Conservation (phyloP, 2,113 vertebrate species). For the Podiceps cristatus region DNA sequence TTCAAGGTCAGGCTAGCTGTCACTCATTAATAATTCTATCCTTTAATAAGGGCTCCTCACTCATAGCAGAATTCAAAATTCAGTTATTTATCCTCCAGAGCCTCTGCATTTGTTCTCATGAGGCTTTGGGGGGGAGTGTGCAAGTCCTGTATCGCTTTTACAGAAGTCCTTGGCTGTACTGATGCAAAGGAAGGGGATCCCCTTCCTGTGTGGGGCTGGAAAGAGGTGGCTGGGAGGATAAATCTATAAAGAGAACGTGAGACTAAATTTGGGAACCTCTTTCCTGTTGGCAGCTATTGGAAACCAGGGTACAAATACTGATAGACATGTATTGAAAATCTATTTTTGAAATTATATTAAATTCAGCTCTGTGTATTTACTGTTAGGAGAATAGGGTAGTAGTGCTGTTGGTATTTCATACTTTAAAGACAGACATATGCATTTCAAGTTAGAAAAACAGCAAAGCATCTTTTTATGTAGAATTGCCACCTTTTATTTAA, state of each 20-base stretch:
- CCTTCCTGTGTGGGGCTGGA: rapidly evolving
- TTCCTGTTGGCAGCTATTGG: neutral
- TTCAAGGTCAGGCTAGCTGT: neutral
- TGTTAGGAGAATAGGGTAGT: neutral
- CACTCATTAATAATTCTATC: rapidly evolving
- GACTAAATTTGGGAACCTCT: neutral
- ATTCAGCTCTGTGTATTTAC: neutral
- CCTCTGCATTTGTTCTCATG: neutral
- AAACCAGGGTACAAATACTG: neutral
- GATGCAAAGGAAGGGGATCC: neutral
- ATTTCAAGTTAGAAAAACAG: neutral
- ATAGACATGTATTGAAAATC: neutral
- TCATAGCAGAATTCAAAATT: neutral
- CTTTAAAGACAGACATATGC: rapidly evolving
- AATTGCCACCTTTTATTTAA: neutral
- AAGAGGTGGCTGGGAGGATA: neutral
- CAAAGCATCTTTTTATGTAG: neutral
- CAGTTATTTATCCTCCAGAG: neutral
- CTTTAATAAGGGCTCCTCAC: neutral
- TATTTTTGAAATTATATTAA: rapidly evolving
- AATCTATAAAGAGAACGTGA: neutral
- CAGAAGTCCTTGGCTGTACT: too few relatives aligned
- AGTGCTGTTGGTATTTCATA: neutral
- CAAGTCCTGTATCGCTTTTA: neutral
- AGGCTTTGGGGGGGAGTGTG: rapidly evolving